Percentiles rank a stretch among this genome's conserved stretches.
phyloP scores from a whole-genome alignment of 2,113 vertebrate genomes.

The Bungarus multicinctus region DNA sequence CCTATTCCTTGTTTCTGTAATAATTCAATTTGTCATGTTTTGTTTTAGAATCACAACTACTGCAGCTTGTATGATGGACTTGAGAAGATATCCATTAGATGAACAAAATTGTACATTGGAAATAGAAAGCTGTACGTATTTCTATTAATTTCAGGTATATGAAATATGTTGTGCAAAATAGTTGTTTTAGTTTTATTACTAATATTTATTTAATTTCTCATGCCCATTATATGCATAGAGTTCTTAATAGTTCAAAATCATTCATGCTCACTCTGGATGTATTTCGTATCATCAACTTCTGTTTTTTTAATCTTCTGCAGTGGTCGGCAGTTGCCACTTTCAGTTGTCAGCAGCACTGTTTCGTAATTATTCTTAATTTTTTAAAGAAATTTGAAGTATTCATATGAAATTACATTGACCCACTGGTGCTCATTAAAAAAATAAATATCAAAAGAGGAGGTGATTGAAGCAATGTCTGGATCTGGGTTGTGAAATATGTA shows the following conservation, averaged over 20 bases:
- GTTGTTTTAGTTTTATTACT: neutral
- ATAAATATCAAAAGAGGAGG: neutral
- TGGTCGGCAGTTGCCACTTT: neutral
- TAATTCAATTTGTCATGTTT: constrained; percentile 17
- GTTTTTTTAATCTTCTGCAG: neutral
- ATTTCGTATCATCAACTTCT: neutral
- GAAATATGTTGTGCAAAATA: neutral
- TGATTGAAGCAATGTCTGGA: neutral
- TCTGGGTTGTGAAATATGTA: neutral
- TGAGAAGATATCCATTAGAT: constrained; percentile 94
- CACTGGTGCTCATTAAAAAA: neutral
- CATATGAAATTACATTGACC: neutral
- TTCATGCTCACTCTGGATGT: neutral
- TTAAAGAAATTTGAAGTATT: neutral
- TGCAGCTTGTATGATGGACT: constrained; percentile 99
- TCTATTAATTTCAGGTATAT: neutral
- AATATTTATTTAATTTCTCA: neutral
- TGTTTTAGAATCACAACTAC: constrained; percentile 94
- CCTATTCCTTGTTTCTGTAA: neutral
- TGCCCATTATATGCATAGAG: neutral
- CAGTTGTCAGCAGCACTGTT: neutral
- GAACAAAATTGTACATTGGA: constrained; percentile 95
- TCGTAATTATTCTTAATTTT: neutral
- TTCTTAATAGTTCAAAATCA: neutral
- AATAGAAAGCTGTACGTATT: constrained; percentile 96